Evolutionary conservation across 2,888 invertebrate genomes (phyloP).

Genomic region (Tachina fera): DNA sequence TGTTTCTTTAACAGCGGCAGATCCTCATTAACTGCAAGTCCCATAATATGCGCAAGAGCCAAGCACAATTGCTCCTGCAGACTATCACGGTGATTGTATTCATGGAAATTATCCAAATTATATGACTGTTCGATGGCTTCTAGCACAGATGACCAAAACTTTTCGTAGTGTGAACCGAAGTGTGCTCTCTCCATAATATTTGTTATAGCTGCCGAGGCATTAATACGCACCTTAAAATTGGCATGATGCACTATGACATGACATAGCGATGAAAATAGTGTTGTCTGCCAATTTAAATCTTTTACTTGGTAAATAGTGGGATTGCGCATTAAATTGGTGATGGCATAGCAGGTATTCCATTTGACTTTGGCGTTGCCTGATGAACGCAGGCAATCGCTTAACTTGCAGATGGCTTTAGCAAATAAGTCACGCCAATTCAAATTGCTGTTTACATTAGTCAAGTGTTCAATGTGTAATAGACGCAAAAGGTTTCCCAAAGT

Average conservation of each 20-base stretch:
- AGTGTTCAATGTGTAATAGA: conserved; percentile 84
- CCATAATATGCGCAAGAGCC: conserved; percentile 88
- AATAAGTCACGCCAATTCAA: conserved; percentile 84
- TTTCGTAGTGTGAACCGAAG: conserved; percentile 86
- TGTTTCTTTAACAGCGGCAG: conserved; percentile 83
- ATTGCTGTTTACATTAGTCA: conserved; percentile 81
- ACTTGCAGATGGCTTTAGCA: conserved; percentile 86
- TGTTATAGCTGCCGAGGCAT: conserved; percentile 90
- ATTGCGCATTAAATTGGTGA: conserved; percentile 91
- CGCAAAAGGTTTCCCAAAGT: conserved; percentile 91
- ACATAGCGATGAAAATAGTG: conserved; percentile 87
- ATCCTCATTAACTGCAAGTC: conserved; percentile 85
- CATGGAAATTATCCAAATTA: conserved; percentile 91
- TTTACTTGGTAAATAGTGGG: conserved; percentile 78
- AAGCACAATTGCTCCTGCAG: conserved; percentile 93
- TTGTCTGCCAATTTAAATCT: conserved; percentile 83
- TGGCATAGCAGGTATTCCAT: conserved; percentile 96
- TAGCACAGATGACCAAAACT: conserved; percentile 89
- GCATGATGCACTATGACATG: conserved; percentile 88
- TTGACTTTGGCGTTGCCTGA: conserved; percentile 93
- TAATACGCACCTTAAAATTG: conserved; percentile 95
- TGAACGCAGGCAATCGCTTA: conserved; percentile 88
- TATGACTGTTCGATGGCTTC: conserved; percentile 90
- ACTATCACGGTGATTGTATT: conserved; percentile 93
- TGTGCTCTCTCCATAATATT: conserved; percentile 85